phyloP scores from a whole-genome alignment of 1,140 invertebrate genomes.

The Drosophila ambigua region DNA sequence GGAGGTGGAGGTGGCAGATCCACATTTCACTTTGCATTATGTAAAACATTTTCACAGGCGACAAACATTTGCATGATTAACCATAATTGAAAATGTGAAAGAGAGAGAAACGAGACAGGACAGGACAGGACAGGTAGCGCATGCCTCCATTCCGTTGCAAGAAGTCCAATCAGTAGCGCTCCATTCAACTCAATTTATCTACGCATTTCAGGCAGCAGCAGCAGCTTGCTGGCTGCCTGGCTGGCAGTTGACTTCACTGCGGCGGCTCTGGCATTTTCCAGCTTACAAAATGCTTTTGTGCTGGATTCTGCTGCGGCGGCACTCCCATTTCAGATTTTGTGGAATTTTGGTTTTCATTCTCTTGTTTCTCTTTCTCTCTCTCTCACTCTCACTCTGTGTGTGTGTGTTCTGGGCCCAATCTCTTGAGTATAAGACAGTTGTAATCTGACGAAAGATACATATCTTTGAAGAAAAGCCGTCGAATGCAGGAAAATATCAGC shows the following conservation, averaged over 20 bases:
- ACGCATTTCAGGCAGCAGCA: slow-evolving; percentile 63
- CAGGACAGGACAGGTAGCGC: slow-evolving; percentile 13
- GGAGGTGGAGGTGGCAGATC: not conserved
- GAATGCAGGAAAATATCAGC: no score
- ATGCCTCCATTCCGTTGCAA: not conserved
- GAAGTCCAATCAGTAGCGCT: slow-evolving; percentile 67
- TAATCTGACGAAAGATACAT: no score
- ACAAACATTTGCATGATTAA: slow-evolving; percentile 82
- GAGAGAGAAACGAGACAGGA: slow-evolving; percentile 7
- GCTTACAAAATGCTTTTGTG: slow-evolving; percentile 18
- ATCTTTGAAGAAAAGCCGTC: no score
- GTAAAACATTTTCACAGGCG: slow-evolving; percentile 79
- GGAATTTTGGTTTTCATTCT: no score
- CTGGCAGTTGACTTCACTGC: slow-evolving; percentile 46
- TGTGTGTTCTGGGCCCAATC: no score
- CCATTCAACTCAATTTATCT: slow-evolving; percentile 77
- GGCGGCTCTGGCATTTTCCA: slow-evolving; percentile 47
- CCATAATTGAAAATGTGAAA: slow-evolving; percentile 79
- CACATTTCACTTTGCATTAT: slow-evolving; percentile 79
- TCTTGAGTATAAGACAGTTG: no score
- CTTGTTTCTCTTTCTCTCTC: not conserved
- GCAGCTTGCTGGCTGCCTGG: slow-evolving; percentile 13
- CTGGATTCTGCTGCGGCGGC: no score
- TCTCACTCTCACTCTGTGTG: not conserved
- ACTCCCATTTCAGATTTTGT: no score